phyloP scores from a whole-genome alignment of 2,888 invertebrate genomes.

The Cerastis rubricosa region DNA sequence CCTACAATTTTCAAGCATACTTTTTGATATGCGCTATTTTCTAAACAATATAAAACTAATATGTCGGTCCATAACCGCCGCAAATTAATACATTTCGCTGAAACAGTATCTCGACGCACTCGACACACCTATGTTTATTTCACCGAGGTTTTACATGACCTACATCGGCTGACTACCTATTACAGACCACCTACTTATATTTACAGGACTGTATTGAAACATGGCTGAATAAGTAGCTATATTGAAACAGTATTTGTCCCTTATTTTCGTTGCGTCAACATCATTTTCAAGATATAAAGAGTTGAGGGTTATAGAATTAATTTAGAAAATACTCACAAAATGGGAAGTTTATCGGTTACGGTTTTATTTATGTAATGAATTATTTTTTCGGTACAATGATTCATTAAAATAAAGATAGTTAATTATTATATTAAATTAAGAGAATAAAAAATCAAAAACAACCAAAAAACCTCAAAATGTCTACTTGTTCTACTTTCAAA shows the following conservation, averaged over 20 bases:
- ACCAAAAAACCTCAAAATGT: not conserved
- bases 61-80: not conserved
- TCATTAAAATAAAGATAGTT: not conserved
- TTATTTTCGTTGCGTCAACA: conserved; percentile 46
- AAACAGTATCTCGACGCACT: not conserved
- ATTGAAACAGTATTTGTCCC: conserved; percentile 42
- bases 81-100: conserved; percentile 1
- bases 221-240: conserved; percentile 37
- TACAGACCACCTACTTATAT: conserved; percentile 22
- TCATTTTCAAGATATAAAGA: conserved; percentile 32
- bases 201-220: conserved; percentile 38
- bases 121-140: conserved; percentile 26
- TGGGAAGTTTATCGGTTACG: not conserved
- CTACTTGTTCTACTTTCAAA: not conserved
- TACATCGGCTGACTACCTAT: conserved; percentile 38
- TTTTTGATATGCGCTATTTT: not conserved
- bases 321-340: conserved; percentile 8
- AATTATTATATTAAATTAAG: not conserved
- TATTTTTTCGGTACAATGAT: not conserved
- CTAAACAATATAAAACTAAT: not conserved
- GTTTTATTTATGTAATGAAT: not conserved
- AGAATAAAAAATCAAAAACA: not conserved
- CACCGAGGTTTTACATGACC: conserved; percentile 43
- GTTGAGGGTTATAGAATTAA: conserved; percentile 20
- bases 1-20: not conserved